Conservation (phyloP, 2,113 vertebrate genomes). For the Stegastes partitus region DNA sequence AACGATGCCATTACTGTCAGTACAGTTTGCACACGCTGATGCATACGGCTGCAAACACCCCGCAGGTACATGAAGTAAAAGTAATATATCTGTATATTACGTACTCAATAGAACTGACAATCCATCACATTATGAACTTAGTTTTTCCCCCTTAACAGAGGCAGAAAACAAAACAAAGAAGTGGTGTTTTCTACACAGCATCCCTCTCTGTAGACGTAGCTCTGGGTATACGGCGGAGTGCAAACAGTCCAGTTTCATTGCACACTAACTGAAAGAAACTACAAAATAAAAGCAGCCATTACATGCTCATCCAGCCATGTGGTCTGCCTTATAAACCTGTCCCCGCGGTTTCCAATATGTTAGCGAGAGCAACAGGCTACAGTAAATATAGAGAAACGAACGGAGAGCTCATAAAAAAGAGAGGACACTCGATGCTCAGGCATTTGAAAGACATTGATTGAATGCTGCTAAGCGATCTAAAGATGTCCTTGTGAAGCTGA, state of each 20-base stretch:
- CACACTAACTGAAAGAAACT: conserved; percentile 16
- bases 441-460: conserved; percentile 8
- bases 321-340: conserved; percentile 4
- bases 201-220: not conserved
- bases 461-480: not conserved
- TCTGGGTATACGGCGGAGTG: not conserved
- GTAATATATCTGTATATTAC: too few relatives aligned
- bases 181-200: not conserved
- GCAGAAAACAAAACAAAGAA: not conserved
- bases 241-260: conserved; percentile 15
- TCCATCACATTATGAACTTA: too few relatives aligned
- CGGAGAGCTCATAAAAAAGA: not conserved
- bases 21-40: too few relatives aligned
- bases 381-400: not conserved
- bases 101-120: too few relatives aligned
- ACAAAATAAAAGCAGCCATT: conserved; percentile 24
- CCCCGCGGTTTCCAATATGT: not conserved
- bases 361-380: not conserved
- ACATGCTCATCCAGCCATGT: conserved; percentile 13
- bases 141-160: too few relatives aligned
- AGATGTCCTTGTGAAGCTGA: not conserved
- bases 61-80: too few relatives aligned
- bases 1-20: too few relatives aligned
- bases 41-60: too few relatives aligned
- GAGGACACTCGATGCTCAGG: not conserved